Percentiles rank a stretch among this genome's conserved stretches.
phyloP scores from a whole-genome alignment of 2,888 invertebrate genomes.

The Drosophila planitibia region DNA sequence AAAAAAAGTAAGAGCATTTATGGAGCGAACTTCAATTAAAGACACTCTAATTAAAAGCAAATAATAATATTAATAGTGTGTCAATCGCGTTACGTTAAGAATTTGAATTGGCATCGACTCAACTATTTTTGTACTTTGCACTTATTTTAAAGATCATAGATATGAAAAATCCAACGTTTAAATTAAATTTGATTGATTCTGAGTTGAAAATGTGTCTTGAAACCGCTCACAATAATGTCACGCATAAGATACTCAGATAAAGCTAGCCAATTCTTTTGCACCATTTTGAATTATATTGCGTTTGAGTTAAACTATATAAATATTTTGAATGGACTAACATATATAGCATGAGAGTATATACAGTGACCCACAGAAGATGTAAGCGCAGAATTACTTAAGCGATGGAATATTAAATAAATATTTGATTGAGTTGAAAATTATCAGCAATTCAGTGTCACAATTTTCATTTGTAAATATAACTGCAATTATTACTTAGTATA shows the following conservation, averaged over 20 bases:
- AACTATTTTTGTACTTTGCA: neutral
- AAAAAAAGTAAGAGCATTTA: neutral
- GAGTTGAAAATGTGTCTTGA: neutral
- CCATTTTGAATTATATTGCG: neutral
- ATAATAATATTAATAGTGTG: too few relatives aligned
- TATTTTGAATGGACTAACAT: neutral
- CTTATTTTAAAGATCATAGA: neutral
- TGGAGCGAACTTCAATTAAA: too few relatives aligned
- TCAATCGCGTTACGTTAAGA: neutral
- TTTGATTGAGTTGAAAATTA: neutral
- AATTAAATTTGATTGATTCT: neutral
- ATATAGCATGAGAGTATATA: neutral
- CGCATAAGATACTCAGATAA: neutral
- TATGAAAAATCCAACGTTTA: neutral
- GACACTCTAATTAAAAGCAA: too few relatives aligned
- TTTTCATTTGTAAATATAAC: neutral
- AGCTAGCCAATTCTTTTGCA: neutral
- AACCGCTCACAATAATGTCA: neutral
- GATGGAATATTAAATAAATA: neutral
- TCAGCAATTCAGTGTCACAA: neutral
- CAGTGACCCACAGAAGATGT: neutral
- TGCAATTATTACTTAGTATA: neutral
- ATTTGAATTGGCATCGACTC: neutral
- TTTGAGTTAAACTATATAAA: neutral
- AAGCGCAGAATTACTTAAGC: neutral